These are phyloP conservation scores for Rhizoglyphus robini DNA, from an alignment of 1,140 invertebrate species.

Conservation along the genomic window DNA sequence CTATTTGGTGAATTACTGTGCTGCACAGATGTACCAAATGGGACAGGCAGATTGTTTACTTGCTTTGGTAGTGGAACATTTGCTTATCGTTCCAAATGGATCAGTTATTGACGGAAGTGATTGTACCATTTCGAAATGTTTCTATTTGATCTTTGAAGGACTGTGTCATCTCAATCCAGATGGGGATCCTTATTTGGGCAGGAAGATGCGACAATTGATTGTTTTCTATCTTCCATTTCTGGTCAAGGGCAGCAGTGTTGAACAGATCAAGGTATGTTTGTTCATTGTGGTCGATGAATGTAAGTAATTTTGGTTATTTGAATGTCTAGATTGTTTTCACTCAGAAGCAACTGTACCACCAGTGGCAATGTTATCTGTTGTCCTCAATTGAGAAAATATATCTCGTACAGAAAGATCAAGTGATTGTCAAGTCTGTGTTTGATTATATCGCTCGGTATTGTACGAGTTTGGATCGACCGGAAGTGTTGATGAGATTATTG, in stretches of 20 bases:
- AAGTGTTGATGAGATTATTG: background rate
- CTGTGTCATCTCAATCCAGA: background rate
- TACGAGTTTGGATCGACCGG: background rate
- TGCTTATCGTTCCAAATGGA: background rate
- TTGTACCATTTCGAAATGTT: background rate
- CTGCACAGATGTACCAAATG: background rate
- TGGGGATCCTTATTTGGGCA: constrained; percentile 1
- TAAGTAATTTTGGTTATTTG: background rate
- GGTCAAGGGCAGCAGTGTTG: no score
- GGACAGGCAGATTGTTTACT: background rate
- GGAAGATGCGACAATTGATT: constrained; percentile 12
- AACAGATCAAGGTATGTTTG: background rate
- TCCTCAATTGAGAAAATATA: background rate
- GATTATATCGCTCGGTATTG: background rate
- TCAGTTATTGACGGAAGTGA: background rate
- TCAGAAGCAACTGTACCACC: background rate
- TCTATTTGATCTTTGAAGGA: constrained; percentile 14
- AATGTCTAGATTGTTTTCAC: background rate
- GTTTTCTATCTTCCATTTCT: background rate
- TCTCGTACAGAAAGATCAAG: background rate
- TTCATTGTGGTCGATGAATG: background rate
- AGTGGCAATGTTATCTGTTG: background rate
- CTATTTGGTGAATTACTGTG: background rate
- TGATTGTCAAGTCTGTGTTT: background rate
- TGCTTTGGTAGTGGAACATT: background rate